Evolutionary conservation across 1,140 invertebrate species (phyloP), one percentile per base, ranked within the genome.

Genomic region (Brachionus plicatilis): DNA sequence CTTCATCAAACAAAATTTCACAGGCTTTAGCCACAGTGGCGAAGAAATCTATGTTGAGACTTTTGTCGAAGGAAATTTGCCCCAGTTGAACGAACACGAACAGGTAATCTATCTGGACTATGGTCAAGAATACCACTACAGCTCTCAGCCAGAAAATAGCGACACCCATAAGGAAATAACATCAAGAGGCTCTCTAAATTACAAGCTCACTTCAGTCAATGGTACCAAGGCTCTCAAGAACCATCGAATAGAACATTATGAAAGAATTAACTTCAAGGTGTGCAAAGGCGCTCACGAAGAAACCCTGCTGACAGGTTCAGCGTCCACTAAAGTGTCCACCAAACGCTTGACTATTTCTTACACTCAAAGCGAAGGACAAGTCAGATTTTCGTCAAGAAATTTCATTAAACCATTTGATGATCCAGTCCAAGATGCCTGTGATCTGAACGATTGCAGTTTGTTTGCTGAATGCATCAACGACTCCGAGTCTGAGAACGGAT

Each of bases 371-470:
- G 79, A 82, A 82, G 45, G 72, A 37, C 72, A 76, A 76, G 79
- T 82, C 5, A 60, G 79, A 82, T 82, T 82, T 47, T 65, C 65
- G 24, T 82, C 79, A 47, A 56, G 27, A 27, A 82, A 82, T 82
- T 82, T 82, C 43, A 27, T 82, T 11, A 60, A 37, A 24, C 60
- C 79, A 4, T 45, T 65, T 14, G 65, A 82, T n/a, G 65, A 68
- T 68, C 79, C 33, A 43, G 12, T 47, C 3, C 53, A 43, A 43
- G 43, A 82, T 82, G 37, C 53, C 7, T 82, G 79, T 47, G 53
- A 82, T 24, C 20, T 20, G 6, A 82, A 65, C 29, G 53, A 82
- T 47, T 82, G 79, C 27, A 68, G 65, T n/a, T 14, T 82, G 20
- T 82, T 27, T 45, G 79, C 79, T 20, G 79, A 82, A 27, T 82